Base-by-base conservation (phyloP, 1,140 invertebrate species). In the Drosophila kepulauana region DNA sequence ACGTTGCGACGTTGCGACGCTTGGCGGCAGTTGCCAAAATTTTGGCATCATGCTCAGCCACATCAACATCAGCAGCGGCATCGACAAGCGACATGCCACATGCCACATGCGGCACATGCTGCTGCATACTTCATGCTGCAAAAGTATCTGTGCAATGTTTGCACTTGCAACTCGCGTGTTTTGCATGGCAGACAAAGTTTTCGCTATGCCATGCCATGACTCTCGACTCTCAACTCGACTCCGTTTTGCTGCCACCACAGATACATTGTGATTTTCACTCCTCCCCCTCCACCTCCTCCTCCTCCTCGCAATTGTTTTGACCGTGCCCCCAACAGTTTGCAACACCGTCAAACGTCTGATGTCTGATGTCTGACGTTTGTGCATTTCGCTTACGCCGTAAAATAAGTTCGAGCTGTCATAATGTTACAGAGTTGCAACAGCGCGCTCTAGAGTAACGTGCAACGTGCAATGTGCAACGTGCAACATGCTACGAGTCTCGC, bases 351-450 rank as follows among this genome's bases (percentile, higher is more conserved):
- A 25, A 25, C 20, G 20, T 25, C 20, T 25, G 20, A 25, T 4
- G 20, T 20, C 35, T 57, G 20, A 28, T 56, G 52, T 57, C 33
- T 35, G 33, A 6, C 1, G 5, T 10, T 52, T 63, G 52, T 35
- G 30, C 72, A 62, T 69, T 69, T 63, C 45, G 52, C 66, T 63
- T 51, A 64, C 43, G 59, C 67, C 51, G 46, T 64, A 75, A 71
- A 75, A 64, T 52, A 75, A 75, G 67, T 75, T 75, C 45, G 59
- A 75, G 59, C 67, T 70, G 59, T 68, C 59, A 71, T 71, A 75
- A 75, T 70, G 59, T 45, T 49, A 63, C 71, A 73, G 28, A 67
- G 54, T 59, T 73, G 70, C 70, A 59, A 25, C 20, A 43, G 65
- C 35, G 33, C 49, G 30, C 63, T 30, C 49, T 20, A 64, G 20